Base-by-base conservation (phyloP, 2,888 invertebrate species). In the Plebejus anna region DNA sequence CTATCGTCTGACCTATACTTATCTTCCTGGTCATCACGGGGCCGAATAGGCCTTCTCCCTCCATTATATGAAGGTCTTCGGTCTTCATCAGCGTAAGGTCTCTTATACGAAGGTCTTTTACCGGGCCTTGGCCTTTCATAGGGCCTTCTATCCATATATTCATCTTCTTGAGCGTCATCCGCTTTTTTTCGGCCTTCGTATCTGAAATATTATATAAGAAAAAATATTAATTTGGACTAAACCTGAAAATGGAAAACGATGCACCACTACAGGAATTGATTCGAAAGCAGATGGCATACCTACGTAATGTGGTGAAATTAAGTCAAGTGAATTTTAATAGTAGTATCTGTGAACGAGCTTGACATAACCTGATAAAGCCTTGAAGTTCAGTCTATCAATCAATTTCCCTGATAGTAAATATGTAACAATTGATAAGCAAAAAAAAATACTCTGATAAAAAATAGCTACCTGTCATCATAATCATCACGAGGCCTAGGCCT, bases 401-500 rank as follows among this genome's bases (percentile, higher is more conserved):
- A 22, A 22, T 22, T 22, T 22, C 22, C 22, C 22, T 22, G 22
- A 22, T 22, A 22, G 22, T 22, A 22, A 22, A 22, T 22, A 22
- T 22, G 22, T 22, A 22, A 22, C 22, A 22, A 22, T 22, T 22
- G 22, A 22, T 22, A 22, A 22, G 0, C 22, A 22, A 22, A 22
- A 61, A 22, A 61, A 75, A 42, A 13, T 16, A 28, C 47, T 5
- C n/a, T 47, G 55, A 11, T 32, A 16, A n/a, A 32, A 22, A 70
- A 47, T 22, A 71, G 4, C 32, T 88, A 95, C 85, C 95, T 94
- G 16, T 95, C 95, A 78, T 96, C 96, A 76, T 95, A 95, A 59
- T 96, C 96, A 75, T 96, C 96, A 70, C 95, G 95, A 32, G 96
- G 96, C 78, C 96, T 92, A 76, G 95, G 91, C 75, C 89, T 88